Base-by-base conservation (phyloP, 2,888 invertebrate species). In the Patella depressa region DNA sequence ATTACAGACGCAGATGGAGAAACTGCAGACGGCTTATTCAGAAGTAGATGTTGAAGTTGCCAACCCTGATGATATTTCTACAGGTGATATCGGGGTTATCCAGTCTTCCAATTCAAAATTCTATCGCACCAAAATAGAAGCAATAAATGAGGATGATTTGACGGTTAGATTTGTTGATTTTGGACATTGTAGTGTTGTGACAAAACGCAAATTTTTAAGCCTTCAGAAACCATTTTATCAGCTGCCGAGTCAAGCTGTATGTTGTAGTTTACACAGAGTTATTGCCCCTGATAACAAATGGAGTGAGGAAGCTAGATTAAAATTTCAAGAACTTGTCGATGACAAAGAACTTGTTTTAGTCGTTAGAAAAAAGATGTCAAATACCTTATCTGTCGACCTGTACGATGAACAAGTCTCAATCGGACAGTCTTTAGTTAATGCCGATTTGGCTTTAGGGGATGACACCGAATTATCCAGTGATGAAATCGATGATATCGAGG, bases 241-340 rank as follows among this genome's bases (percentile, higher is more conserved):
- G 17, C 81, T 88, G 29, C 87, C 89, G 9, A 81, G 81, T 19
- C 84, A 90, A 76, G 88, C 88, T n/a, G 80, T 89, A 59, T 73
- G 81, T 71, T 89, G 90, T 80, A 78, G 76, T 65, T 79, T 88
- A 14, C 75, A 76, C 53, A 85, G 83, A 24, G 77, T 88, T n/a
- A 74, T 73, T 11, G 79, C 80, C 12, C 76, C 75, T 45, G 69
- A 53, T 34, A 82, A 80, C 45, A 73, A 73, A 2, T 84, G 86
- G 85, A 79, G 78, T 15, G 78, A 77, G 7, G 78, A 76, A n/a
- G 76, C 80, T 3, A 80, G 81, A 73, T 74, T 72, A 53, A 73
- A 75, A 53, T 85, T 86, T 75, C 78, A 81, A 34, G 82, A 85
- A 45, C 65, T 83, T 19, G 79, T 82, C 0, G 65, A 80, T 12